phyloP scores from a whole-genome alignment of 2,113 vertebrate genomes.

The Rhinichthys klamathensis region DNA sequence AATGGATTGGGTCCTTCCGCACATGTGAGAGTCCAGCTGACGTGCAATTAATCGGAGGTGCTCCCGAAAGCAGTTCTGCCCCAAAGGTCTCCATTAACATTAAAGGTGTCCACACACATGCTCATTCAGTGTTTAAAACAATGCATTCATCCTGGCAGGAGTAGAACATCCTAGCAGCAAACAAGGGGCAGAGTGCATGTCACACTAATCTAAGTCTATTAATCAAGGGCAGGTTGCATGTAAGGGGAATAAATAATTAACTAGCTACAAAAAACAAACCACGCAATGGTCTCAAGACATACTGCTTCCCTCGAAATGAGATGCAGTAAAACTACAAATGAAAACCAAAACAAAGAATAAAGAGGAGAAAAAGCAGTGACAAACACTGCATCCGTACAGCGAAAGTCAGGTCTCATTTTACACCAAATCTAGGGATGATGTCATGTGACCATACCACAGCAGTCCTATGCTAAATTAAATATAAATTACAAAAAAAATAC shows the following conservation, averaged over 20 bases:
- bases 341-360: not conserved
- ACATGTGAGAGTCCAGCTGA: slow-evolving; percentile 22
- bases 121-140: not conserved
- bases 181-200: slow-evolving; percentile 8
- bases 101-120: slow-evolving; percentile 26
- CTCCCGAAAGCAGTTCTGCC: slow-evolving; percentile 13
- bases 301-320: not conserved
- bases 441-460: not conserved
- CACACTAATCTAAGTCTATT: slow-evolving; percentile 46
- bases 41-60: slow-evolving; percentile 17
- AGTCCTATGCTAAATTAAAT: too few relatives aligned
- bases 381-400: not conserved
- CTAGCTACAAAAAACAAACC: slow-evolving; percentile 46
- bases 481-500: too few relatives aligned
- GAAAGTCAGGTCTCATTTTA: not conserved
- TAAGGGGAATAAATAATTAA: slow-evolving; percentile 54
- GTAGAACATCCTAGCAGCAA: slow-evolving; percentile 23
- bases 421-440: not conserved
- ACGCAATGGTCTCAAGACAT: not conserved
- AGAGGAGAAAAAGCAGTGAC: not conserved
- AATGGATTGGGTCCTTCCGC: slow-evolving; percentile 41
- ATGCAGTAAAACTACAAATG: slow-evolving; percentile 26
- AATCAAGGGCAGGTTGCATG: slow-evolving; percentile 51
- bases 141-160: slow-evolving; percentile 8
- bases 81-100: slow-evolving; percentile 31